Evolutionary conservation across 2,113 vertebrate genomes (phyloP), one percentile per base, ranked within the genome.

Genomic region (Corynorhinus townsendii): DNA sequence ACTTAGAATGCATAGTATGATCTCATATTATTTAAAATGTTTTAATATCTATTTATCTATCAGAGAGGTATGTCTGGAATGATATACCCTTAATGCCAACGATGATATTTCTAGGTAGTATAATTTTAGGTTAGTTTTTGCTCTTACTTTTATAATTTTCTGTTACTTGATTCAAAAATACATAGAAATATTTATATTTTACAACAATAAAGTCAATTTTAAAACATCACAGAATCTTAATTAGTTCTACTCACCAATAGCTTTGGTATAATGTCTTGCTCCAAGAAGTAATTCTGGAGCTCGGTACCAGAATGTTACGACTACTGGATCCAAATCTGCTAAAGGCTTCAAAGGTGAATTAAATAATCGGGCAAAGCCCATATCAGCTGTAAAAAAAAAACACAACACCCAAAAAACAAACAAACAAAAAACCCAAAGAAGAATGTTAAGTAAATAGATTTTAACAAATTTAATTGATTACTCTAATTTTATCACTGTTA

Each of bases 281-380:
- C 99, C 99, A 91, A 99, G 99, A 97, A 99, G 98, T 81, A 99
- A 98, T 97, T 99, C 99, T 97, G 99, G 99, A 97, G 99, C 99
- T 98, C 99, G 99, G 98, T 99, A 99, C 99, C 99, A 99, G 98
- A 99, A 99, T 30, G 99, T 99, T 98, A 99, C 99, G 96, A 99
- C 99, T 98, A 99, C 99, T 94, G 99, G 99, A 99, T 99, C 99
- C 97, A 99, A 98, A 98, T 99, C 99, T 97, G 99, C 99, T 99
- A 99, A 99, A 99, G 99, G 99, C 99, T 99, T 99, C 98, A 99
- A 98, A 97, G 99, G 99, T 99, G 99, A 99, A 99, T 99, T 99
- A 99, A 99, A 99, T 98, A 99, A 99, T 73, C 99, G 99, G 97
- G 99, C 99, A 99, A 99, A 99, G 98, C 99, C 99, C 99, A 99